A percentile compares a stretch with the other conserved stretches of the same genome.
phyloP scores from a whole-genome alignment of 2,888 invertebrate genomes.

The Sesia apiformis region DNA sequence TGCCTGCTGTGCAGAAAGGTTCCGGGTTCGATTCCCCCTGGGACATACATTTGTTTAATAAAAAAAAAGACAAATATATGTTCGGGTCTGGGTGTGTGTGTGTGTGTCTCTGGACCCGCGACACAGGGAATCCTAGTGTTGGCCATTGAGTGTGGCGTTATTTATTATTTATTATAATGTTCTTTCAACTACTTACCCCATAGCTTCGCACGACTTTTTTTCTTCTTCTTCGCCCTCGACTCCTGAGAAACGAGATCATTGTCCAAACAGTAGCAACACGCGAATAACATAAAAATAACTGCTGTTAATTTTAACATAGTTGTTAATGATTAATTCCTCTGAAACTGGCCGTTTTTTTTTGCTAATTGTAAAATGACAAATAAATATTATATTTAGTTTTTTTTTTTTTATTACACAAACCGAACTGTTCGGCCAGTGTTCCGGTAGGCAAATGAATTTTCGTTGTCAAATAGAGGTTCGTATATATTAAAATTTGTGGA shows the following conservation, averaged over 20 bases:
- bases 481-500: conserved; percentile 27
- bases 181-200: conserved; percentile 36
- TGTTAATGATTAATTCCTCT: not conserved
- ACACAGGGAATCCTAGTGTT: too few relatives aligned
- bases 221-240: conserved; percentile 52
- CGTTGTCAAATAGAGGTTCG: conserved; percentile 12
- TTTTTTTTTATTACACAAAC: conserved; percentile 15
- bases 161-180: too few relatives aligned
- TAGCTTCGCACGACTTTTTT: conserved; percentile 36
- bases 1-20: too few relatives aligned
- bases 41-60: too few relatives aligned
- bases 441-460: conserved; percentile 48
- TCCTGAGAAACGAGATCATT: conserved; percentile 39
- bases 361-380: not conserved
- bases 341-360: not conserved
- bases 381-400: conserved; percentile 3
- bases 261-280: conserved; percentile 50
- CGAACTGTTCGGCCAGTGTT: conserved; percentile 30
- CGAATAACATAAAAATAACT: conserved; percentile 33
- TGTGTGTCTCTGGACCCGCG: too few relatives aligned
- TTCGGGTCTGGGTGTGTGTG: too few relatives aligned
- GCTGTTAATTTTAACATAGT: conserved; percentile 37
- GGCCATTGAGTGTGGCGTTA: too few relatives aligned
- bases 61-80: too few relatives aligned
- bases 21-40: too few relatives aligned